Conservation (phyloP, 2,888 invertebrate genomes). For the Oscheius onirici region DNA sequence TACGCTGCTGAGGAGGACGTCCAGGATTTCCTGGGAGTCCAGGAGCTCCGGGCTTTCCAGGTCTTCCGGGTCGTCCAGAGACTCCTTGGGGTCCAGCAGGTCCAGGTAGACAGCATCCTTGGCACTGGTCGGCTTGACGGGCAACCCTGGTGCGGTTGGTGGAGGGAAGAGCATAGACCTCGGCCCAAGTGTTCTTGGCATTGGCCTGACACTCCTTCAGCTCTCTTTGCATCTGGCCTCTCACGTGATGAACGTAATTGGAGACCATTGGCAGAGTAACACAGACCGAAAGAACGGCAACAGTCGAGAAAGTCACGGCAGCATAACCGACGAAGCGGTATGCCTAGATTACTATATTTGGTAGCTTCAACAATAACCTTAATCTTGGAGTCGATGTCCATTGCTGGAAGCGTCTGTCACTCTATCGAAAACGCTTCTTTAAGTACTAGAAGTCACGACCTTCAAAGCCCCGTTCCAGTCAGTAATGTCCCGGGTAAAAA, state of each 20-base stretch:
- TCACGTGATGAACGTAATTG: slow-evolving; percentile 59
- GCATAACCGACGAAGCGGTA: slow-evolving; percentile 69
- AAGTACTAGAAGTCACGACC: too few relatives aligned
- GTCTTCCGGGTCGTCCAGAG: neutral
- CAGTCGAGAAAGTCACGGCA: slow-evolving; percentile 63
- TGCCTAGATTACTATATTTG: slow-evolving; percentile 32
- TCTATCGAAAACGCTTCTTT: too few relatives aligned
- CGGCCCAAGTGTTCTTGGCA: slow-evolving; percentile 34
- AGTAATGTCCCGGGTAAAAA: too few relatives aligned
- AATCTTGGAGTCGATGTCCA: slow-evolving; percentile 53
- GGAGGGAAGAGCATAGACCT: slow-evolving; percentile 54
- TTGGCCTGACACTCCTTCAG: slow-evolving; percentile 60
- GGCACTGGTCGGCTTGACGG: slow-evolving; percentile 53
- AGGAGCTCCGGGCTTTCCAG: slow-evolving; percentile 16
- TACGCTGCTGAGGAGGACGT: slow-evolving; percentile 1
- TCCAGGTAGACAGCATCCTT: slow-evolving; percentile 64
- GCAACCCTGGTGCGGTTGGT: slow-evolving; percentile 57
- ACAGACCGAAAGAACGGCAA: slow-evolving; percentile 58
- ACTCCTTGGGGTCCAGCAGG: slow-evolving; percentile 53
- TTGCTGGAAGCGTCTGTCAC: slow-evolving; percentile 1
- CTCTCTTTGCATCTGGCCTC: slow-evolving; percentile 51
- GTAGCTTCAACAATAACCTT: neutral
- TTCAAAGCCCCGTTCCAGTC: too few relatives aligned
- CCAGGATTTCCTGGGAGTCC: slow-evolving; percentile 16
- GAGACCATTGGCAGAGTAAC: slow-evolving; percentile 61